Evolutionary conservation across 2,113 vertebrate genomes (phyloP), one percentile per base, ranked within the genome.

Genomic region (Verasper variegatus): DNA sequence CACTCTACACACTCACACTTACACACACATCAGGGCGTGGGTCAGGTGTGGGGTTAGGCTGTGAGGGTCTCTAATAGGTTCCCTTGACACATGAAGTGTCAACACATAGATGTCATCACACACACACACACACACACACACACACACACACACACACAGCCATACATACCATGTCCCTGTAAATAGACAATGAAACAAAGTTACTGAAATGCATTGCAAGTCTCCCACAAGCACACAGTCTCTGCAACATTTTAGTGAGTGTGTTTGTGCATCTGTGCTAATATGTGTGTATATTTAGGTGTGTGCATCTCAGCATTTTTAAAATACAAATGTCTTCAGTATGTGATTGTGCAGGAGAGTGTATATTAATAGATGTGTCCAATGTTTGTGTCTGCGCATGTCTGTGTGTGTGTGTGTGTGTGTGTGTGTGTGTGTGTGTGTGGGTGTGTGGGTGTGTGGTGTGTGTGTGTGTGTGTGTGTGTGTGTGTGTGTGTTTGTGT

Each of bases 61-160:
- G 80, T 80, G 81, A 92, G 86, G 88, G 88, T 87, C 88, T 92
- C 88, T 92, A 92, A 93, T 92, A 93, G 88, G 92, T 86, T 92
- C 90, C 90, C 90, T 72, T 91, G 92, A 93, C 89, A 91, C 88
- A 90, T 90, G 83, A 82, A 58, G 79, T 89, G 90, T 93, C 89
- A 88, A 86, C 86, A 78, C 68, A 45, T 60, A 84, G 84, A 86
- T 92, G 87, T 88, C 88, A 83, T 82, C 80, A 76, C 78, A 73
- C 70, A 66, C 40, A 71, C 60, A 67, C 49, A 71, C 60, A 27
- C 24, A 55, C 47, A 59, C 24, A 26, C 13, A 68, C 61, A 56
- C 7, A 18, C 58, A 14, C 49, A 55, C 23, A 54, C 47, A 59
- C 67, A 60, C 55, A 76, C 60, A 76, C 59, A 69, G 62, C 61